Base-by-base conservation (phyloP, 2,888 invertebrate species). In the Ferdinandea cuprea region DNA sequence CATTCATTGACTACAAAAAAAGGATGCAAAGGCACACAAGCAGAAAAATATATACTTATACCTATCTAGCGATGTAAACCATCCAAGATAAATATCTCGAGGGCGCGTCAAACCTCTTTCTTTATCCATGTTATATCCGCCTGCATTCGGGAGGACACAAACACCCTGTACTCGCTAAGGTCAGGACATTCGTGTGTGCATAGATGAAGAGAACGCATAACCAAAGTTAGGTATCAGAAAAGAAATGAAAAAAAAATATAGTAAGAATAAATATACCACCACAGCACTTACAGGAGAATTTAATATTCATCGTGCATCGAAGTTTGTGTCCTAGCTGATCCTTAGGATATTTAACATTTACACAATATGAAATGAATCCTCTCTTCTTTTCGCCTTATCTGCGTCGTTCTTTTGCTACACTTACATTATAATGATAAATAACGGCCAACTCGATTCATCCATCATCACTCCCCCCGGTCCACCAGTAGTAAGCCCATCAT, bases 301-400 rank as follows among this genome's bases (percentile, higher is more conserved):
- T 69, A 69, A 69, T 69, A 74, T 74, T 68, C 80, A 69, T 50
- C 35, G 30, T 48, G 48, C 61, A 61, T 58, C 42, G 25, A 48
- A 73, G 61, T 46, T 59, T 61, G 44, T 68, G 30, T 73, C 61
- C 40, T 8, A 17, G n/a, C 5, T 44, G 44, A 50, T 35, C 25
- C 63, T 37, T 17, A 17, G 66, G 52, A 66, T 66, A 66, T 66
- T 66, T 42, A 66, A 52, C 52, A 42, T 30, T 28, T 40, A 40
- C 46, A 25, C 13, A 65, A 50, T 28, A 40, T 32, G 50, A 30
- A 50, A 50, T 50, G 48, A 65, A 65, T 48, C 25, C 42, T 28
- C 30, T 30, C 44, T 50, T 48, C 21, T 35, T n/a, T 35, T 48
- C 46, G 15, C 15, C 48, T 35, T 48, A 46, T 63, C 19, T 15